Evolutionary conservation across 2,113 vertebrate genomes (phyloP).

Genomic region (Dryoscopus gambensis): DNA sequence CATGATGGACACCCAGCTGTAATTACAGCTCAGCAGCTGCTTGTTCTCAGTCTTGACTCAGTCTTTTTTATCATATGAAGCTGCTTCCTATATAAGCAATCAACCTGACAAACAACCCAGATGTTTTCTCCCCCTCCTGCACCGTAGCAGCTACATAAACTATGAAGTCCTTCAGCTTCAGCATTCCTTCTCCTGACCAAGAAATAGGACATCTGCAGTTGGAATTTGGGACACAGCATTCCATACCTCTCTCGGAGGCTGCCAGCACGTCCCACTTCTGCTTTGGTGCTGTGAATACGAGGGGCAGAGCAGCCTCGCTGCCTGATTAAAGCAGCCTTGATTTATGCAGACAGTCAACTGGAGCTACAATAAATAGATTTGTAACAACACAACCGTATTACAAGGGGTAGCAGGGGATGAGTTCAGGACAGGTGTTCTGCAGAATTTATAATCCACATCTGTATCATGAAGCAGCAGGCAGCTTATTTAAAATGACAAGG

Average conservation of each 20-base stretch:
- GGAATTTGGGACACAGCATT: background rate
- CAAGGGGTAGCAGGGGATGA: background rate
- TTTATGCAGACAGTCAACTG: background rate
- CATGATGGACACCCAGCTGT: background rate
- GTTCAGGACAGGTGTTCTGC: background rate
- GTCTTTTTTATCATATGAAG: background rate
- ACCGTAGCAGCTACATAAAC: background rate
- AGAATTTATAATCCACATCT: background rate
- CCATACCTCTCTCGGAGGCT: background rate
- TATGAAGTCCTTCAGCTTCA: background rate
- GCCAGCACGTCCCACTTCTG: background rate
- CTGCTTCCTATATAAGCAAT: background rate
- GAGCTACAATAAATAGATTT: background rate
- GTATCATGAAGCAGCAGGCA: background rate
- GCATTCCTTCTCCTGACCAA: background rate
- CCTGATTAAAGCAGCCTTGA: background rate
- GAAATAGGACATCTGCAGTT: background rate
- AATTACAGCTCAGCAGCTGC: conserved; percentile 29
- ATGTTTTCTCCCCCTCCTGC: background rate
- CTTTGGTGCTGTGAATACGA: background rate
- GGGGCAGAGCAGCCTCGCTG: background rate
- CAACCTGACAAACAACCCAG: conserved; percentile 4
- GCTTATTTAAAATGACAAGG: background rate
- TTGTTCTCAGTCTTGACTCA: background rate
- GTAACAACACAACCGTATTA: background rate